phyloP scores from a whole-genome alignment of 1,140 invertebrate species.

The Saccostrea echinata region DNA sequence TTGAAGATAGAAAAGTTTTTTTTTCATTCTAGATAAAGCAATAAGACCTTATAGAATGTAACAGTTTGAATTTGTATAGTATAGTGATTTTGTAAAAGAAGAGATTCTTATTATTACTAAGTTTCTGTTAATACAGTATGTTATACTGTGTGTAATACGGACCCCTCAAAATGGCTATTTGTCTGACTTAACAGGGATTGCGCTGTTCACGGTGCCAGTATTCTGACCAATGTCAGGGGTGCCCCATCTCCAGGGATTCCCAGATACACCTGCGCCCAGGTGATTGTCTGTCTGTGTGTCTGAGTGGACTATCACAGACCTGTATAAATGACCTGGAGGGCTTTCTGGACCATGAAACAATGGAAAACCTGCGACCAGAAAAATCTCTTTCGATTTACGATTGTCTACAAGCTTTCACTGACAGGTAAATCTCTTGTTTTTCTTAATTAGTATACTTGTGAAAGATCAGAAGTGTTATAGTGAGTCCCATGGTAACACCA shows the following conservation, averaged over 20 bases:
- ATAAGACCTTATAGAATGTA: too few species aligned
- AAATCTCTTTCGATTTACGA: conserved; percentile 84
- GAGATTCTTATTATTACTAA: too few species aligned
- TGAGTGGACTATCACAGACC: conserved; percentile 66
- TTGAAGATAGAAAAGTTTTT: too few species aligned
- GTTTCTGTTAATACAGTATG: too few species aligned
- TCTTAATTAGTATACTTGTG: too few species aligned
- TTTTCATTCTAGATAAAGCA: too few species aligned
- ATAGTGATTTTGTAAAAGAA: too few species aligned
- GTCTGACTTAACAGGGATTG: conserved; percentile 81
- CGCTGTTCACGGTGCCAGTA: conserved; percentile 85
- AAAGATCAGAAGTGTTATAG: too few species aligned
- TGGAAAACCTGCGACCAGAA: conserved; percentile 80
- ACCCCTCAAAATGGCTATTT: too few species aligned
- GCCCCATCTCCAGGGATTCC: conserved; percentile 81
- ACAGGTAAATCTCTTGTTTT: conserved; percentile 74
- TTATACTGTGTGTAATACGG: too few species aligned
- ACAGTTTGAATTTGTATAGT: too few species aligned
- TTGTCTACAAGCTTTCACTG: conserved; percentile 86
- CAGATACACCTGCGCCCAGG: conserved; percentile 82
- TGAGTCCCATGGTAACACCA: too few species aligned
- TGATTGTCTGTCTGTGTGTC: conserved; percentile 84
- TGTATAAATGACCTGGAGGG: conserved; percentile 49
- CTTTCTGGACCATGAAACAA: conserved; percentile 69
- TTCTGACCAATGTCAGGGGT: conserved; percentile 84